Evolutionary conservation across 2,888 invertebrate genomes (phyloP).

Genomic region (Melipona bicolor): DNA sequence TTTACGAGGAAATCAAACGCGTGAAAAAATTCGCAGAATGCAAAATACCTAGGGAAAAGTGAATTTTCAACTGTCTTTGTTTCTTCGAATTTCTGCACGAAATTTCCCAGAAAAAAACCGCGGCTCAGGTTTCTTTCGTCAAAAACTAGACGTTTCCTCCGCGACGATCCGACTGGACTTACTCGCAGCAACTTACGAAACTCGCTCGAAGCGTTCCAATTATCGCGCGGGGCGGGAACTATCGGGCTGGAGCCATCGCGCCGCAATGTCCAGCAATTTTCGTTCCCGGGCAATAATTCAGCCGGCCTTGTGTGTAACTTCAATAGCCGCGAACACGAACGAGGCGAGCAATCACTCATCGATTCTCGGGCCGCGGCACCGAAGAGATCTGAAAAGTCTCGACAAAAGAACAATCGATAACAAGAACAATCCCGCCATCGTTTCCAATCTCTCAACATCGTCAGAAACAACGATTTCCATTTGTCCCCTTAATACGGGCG

Average conservation of each 20-base stretch:
- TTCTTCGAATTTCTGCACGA: no score
- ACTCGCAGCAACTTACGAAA: no score
- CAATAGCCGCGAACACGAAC: not conserved
- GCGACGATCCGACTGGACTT: no score
- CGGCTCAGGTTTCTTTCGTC: no score
- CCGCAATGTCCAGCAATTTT: not conserved
- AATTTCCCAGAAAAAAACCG: no score
- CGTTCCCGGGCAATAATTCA: not conserved
- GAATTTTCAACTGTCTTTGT: no score
- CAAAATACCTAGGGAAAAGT: no score
- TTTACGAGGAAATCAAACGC: no score
- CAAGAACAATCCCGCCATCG: slow-evolving; percentile 16
- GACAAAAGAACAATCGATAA: not conserved
- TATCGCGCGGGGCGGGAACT: not conserved
- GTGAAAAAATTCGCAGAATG: no score
- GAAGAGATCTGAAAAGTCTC: not conserved
- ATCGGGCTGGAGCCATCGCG: not conserved
- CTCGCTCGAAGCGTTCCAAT: not conserved
- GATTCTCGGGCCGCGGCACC: not conserved
- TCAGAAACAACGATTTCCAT: slow-evolving; percentile 21
- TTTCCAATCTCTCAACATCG: slow-evolving; percentile 22
- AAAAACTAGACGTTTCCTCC: no score
- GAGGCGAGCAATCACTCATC: not conserved
- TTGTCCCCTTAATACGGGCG: slow-evolving; percentile 10
- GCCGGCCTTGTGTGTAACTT: not conserved